Evolutionary conservation across 2,888 invertebrate genomes (phyloP), one percentile per base, ranked within the genome.

Genomic region (Acleris emargana): DNA sequence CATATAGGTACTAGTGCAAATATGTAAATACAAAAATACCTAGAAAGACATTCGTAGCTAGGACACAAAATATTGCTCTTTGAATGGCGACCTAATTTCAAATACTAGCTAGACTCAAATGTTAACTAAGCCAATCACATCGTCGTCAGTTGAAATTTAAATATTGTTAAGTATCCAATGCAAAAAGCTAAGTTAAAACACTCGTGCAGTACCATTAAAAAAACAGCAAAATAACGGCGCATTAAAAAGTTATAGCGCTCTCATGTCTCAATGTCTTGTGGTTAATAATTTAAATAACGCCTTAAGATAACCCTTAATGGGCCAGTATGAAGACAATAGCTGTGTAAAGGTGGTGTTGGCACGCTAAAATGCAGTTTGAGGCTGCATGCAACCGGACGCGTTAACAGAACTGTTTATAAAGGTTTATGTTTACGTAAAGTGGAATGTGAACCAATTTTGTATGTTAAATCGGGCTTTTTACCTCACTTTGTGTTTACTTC

Each of bases 241-340:
- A 51, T 55, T 64, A 55, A 66, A 60, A 59, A 47, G 42, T 55
- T 32, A 58, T 57, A 42, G 52, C 42, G 25, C 47, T 28, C 59
- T 51, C 64, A 55, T 59, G 64, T 28, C 42, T 50, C 54, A 55
- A 60, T 45, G 45, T 58, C 47, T 58, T 58, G 28, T n/a, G 55
- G 22, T 53, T 63, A 38, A 66, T 66, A 66, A 61, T 66, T 66
- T 66, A 66, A 66, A 66, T 61, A 66, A 66, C 52, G 57, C 51
- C 64, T 52, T 57, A 52, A 66, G 66, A 66, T 66, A 66, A 57
- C 51, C 57, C 55, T 60, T 66, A 66, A 66, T 61, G 66, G 51
- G 43, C 45, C 45, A 28, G 45, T 49, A 28, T 38, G 50, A 51
- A 51, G 55, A 66, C 66, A 66, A 66, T 66, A 57, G 66, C 52